Conservation (phyloP, 2,888 invertebrate species). For the Ectemnius lituratus region DNA sequence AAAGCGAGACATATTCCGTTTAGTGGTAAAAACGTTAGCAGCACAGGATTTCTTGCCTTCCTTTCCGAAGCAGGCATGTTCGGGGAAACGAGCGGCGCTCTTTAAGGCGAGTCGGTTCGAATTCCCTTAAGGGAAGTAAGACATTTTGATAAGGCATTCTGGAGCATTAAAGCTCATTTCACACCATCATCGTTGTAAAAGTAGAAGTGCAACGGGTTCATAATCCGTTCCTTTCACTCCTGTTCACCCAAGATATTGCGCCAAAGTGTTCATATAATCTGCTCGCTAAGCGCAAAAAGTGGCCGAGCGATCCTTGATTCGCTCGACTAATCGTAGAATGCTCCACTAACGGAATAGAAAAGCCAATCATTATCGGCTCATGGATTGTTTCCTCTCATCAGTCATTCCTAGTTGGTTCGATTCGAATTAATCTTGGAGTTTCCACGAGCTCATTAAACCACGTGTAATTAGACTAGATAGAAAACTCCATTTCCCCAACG, state of each 20-base stretch:
- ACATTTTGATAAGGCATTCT: not conserved
- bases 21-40: too few species aligned
- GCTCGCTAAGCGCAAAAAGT: constrained; percentile 37
- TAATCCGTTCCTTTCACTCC: constrained; percentile 63
- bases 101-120: not conserved
- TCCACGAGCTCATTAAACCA: too few species aligned
- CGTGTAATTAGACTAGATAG: too few species aligned
- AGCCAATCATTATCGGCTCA: constrained; percentile 4
- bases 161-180: not conserved
- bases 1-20: too few species aligned
- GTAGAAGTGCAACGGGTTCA: constrained; percentile 45
- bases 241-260: constrained; percentile 66
- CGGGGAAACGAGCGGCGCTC: too few species aligned
- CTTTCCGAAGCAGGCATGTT: too few species aligned
- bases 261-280: constrained; percentile 55
- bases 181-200: not conserved
- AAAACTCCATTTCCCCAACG: too few species aligned
- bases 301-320: constrained; percentile 41
- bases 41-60: too few species aligned
- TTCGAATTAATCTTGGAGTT: too few species aligned
- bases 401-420: too few species aligned
- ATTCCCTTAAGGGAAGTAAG: constrained; percentile 6
- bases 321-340: constrained; percentile 23
- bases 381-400: too few species aligned
- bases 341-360: constrained; percentile 24